Percentiles rank a stretch among this genome's conserved stretches.
phyloP scores from a whole-genome alignment of 37 sponge, comb jelly and placozoan species.

The Halichondria panicea region DNA sequence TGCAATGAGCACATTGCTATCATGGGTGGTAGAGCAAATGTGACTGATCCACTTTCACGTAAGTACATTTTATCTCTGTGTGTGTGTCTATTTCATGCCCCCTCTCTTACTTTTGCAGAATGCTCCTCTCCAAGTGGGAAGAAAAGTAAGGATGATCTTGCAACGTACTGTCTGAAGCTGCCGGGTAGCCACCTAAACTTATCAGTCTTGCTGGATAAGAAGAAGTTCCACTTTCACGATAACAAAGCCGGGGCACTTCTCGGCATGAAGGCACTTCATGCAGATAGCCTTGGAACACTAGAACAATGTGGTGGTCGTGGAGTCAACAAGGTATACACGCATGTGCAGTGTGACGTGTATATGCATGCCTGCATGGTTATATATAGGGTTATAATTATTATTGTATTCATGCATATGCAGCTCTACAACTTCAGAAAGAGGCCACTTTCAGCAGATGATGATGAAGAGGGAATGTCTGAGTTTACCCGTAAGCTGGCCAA shows the following conservation, averaged over 20 bases:
- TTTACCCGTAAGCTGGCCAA: constrained; percentile 3
- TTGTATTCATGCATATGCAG: too few relatives aligned
- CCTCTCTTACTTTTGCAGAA: not conserved
- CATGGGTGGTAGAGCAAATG: not conserved
- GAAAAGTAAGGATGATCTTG: not conserved
- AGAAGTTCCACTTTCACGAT: not conserved
- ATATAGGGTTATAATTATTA: too few relatives aligned
- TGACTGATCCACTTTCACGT: not conserved
- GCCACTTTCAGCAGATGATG: constrained; percentile 8
- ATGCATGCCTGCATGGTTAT: too few relatives aligned
- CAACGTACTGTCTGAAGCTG: not conserved
- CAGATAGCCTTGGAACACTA: not conserved
- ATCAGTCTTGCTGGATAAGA: not conserved
- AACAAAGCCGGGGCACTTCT: not conserved
- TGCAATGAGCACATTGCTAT: not conserved
- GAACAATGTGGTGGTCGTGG: not conserved
- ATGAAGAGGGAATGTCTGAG: not conserved
- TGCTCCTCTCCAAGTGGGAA: not conserved
- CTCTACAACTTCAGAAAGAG: not conserved
- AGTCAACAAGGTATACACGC: not conserved
- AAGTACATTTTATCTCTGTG: not conserved
- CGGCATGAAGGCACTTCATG: not conserved
- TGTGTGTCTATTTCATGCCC: not conserved
- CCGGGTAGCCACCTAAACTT: not conserved
- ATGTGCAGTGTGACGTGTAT: not conserved